Evolutionary conservation across 2,888 invertebrate genomes (phyloP), one percentile per base, ranked within the genome.

Genomic region (Tenthredo notha): DNA sequence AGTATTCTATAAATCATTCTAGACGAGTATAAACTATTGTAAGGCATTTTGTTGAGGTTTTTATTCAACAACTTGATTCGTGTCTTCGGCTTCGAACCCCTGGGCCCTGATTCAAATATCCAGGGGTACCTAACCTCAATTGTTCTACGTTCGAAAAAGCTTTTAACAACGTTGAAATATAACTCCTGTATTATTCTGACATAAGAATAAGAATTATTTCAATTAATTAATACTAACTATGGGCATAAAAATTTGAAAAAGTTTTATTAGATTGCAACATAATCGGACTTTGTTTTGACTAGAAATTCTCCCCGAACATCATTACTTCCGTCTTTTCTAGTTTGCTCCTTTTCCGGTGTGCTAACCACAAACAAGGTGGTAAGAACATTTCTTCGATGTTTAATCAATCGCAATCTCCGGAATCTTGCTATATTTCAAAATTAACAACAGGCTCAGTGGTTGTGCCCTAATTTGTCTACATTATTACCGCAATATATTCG

Each of bases 341-440:
- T 84, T 33, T 86, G 87, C 86, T 90, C 90, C 87, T 91, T 92
- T 92, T 92, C 91, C 90, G 88, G 88, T 89, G 86, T 88, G 87
- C 86, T 82, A 88, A 87, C 87, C 85, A 85, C 88, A 87, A 87
- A 88, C 87, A 88, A 89, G 86, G 87, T 87, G 89, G 91, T 91
- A 87, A 90, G 91, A 86, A 86, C 82, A 86, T 83, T 88, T 88
- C 85, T 58, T 43, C 43, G 25, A 85, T 84, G 85, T 87, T 61
- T 75, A 87, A 91, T 92, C 92, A 85, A 58, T 12, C 29, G 40
- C 47, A 86, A 89, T 88, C 87, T 78, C 25, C 21, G 85, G 47
- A 83, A 88, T 89, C 88, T 21, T 1, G 10, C 61, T 21, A 21
- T 40, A 21, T 58, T 61, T 43, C 25, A 3, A 61, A 40, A 58